Conservation (phyloP, 2,888 invertebrate genomes). For the Nesidiocoris tenuis region DNA sequence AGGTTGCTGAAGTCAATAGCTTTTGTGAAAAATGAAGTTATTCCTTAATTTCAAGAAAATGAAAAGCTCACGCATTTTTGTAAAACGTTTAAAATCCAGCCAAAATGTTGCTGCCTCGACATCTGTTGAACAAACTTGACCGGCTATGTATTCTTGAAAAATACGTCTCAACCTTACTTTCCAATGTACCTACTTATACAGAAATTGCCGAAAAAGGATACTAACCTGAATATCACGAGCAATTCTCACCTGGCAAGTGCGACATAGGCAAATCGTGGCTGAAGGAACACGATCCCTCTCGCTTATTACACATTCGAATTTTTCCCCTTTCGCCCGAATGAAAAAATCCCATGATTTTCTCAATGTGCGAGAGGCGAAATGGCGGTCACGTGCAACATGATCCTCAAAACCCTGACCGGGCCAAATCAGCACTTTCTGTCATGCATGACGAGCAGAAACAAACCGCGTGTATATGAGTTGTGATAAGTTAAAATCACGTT, state of each 20-base stretch:
- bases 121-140: too few species aligned
- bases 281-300: not conserved
- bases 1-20: too few species aligned
- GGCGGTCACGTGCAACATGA: not conserved
- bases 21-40: too few species aligned
- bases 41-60: too few species aligned
- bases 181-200: too few species aligned
- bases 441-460: not conserved
- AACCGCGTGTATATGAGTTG: not conserved
- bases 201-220: too few species aligned
- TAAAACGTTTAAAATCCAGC: too few species aligned
- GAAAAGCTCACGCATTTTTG: too few species aligned
- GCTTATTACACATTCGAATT: not conserved
- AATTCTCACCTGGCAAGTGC: not conserved
- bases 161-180: too few species aligned
- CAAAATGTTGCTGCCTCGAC: too few species aligned
- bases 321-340: not conserved
- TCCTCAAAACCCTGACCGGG: not conserved
- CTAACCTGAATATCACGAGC: not conserved
- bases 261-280: not conserved
- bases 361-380: not conserved
- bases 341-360: not conserved
- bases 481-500: not conserved
- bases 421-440: not conserved
- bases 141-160: too few species aligned